Conservation (phyloP, 2,113 vertebrate genomes). For the Ranitomeya variabilis region DNA sequence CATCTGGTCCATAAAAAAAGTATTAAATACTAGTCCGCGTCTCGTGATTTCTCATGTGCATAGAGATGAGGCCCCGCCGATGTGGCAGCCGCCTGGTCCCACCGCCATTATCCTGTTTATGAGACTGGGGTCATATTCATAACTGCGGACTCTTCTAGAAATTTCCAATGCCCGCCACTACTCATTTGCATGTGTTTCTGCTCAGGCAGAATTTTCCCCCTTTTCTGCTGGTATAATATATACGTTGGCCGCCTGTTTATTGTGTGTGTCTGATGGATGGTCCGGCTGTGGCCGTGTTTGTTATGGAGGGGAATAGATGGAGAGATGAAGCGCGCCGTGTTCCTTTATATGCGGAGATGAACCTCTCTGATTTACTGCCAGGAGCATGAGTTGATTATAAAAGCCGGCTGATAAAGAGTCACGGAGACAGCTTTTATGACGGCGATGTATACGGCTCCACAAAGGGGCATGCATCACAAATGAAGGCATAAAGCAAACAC, state of each 20-base stretch:
- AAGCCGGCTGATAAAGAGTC: conserved; percentile 21
- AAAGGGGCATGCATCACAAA: conserved; percentile 2
- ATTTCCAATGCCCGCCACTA: neutral
- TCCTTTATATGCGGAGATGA: conserved; percentile 1
- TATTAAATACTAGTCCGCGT: neutral
- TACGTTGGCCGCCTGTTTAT: conserved; percentile 15
- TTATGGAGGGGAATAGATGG: conserved; percentile 9
- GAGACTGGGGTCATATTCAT: conserved; percentile 14
- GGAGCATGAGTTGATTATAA: conserved; percentile 23
- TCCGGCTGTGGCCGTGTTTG: neutral
- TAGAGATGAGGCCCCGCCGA: neutral
- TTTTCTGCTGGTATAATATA: conserved; percentile 10
- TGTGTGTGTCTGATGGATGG: neutral
- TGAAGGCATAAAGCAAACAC: neutral
- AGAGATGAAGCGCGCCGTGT: neutral
- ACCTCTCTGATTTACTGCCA: conserved; percentile 17
- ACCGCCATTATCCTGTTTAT: neutral
- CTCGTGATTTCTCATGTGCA: conserved; percentile 28
- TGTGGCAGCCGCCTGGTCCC: neutral
- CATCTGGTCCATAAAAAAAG: conserved; percentile 15
- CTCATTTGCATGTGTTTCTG: conserved; percentile 10
- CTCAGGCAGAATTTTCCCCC: neutral
- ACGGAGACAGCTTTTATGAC: conserved; percentile 7
- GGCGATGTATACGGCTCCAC: neutral
- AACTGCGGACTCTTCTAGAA: conserved; percentile 2